A percentile compares a stretch with the other conserved stretches of the same genome.
Conservation (phyloP, 2,797 vertebrate genomes). For the Taenioides sp. region DNA sequence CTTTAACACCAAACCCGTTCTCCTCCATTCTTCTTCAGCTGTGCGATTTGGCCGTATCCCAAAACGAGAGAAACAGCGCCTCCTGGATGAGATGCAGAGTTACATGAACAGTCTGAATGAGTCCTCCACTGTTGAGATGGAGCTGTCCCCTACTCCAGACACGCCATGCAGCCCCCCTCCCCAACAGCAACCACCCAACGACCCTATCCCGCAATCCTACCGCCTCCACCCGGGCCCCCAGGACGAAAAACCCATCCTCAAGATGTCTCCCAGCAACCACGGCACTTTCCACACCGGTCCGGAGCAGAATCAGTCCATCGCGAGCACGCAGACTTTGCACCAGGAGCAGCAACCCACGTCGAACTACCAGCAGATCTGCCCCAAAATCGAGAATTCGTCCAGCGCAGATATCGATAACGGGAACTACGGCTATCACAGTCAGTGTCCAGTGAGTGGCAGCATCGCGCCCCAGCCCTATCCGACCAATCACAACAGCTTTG, state of each 20-base stretch:
- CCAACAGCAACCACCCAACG: conserved; percentile 40
- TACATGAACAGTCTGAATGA: conserved; percentile 83
- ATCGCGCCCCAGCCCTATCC: conserved; percentile 52
- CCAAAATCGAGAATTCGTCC: conserved; percentile 47
- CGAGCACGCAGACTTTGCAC: conserved; percentile 25
- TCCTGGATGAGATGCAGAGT: conserved; percentile 85
- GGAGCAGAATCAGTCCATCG: conserved; percentile 40
- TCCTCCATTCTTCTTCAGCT: conserved; percentile 60
- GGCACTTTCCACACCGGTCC: conserved; percentile 55
- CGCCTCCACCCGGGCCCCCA: conserved; percentile 44
- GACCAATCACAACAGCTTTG: conserved; percentile 59
- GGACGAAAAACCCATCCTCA: conserved; percentile 73
- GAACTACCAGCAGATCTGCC: conserved; percentile 62
- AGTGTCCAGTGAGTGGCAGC: conserved; percentile 57
- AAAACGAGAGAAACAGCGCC: conserved; percentile 82
- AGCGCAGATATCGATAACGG: conserved; percentile 55
- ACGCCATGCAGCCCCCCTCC: conserved; percentile 66
- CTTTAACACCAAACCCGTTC: too few relatives aligned
- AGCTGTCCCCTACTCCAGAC: conserved; percentile 59
- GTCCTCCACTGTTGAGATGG: conserved; percentile 76
- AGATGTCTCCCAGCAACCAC: conserved; percentile 57
- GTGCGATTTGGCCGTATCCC: conserved; percentile 85
- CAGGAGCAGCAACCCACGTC: conserved; percentile 49
- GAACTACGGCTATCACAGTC: conserved; percentile 66
- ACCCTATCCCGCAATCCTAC: conserved; percentile 70